phyloP scores from a whole-genome alignment of 2,888 invertebrate genomes.

The Euspilapteryx auroguttella region DNA sequence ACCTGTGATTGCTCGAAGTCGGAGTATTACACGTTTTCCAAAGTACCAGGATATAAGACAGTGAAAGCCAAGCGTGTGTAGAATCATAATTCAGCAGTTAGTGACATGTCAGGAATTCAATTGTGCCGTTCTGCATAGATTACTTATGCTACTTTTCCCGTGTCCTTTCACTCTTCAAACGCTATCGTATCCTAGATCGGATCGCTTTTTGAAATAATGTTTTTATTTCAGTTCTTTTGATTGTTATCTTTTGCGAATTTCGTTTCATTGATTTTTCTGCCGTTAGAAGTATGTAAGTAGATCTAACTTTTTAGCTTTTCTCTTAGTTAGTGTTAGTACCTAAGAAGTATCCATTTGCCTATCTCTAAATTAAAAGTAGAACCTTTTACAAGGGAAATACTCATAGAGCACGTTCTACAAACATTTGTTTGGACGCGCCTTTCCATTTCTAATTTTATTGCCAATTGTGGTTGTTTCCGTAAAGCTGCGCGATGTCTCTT shows the following conservation, averaged over 20 bases:
- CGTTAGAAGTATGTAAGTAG: too few species aligned
- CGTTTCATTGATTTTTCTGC: too few species aligned
- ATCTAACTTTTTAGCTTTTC: too few species aligned
- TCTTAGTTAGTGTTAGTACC: too few species aligned
- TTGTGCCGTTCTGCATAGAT: constrained; percentile 40
- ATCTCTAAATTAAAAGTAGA: too few species aligned
- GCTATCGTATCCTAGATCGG: too few species aligned
- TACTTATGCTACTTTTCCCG: constrained; percentile 27
- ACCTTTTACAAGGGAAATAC: too few species aligned
- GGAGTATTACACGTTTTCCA: constrained; percentile 5
- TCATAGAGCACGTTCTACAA: constrained; percentile 28
- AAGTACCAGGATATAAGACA: constrained; percentile 32
- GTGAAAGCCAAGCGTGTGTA: constrained; percentile 46
- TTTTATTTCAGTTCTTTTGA: too few species aligned
- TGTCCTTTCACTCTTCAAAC: constrained; percentile 43
- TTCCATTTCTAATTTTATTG: constrained; percentile 46
- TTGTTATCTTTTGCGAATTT: too few species aligned
- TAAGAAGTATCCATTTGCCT: too few species aligned
- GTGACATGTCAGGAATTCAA: constrained; percentile 46
- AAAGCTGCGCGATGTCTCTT: neutral
- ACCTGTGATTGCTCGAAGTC: neutral
- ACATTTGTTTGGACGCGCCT: constrained; percentile 35
- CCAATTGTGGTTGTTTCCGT: constrained; percentile 27
- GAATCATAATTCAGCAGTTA: constrained; percentile 28
- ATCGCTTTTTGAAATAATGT: too few species aligned